Conservation (phyloP, 2,113 vertebrate genomes). For the Xiphias gladius region DNA sequence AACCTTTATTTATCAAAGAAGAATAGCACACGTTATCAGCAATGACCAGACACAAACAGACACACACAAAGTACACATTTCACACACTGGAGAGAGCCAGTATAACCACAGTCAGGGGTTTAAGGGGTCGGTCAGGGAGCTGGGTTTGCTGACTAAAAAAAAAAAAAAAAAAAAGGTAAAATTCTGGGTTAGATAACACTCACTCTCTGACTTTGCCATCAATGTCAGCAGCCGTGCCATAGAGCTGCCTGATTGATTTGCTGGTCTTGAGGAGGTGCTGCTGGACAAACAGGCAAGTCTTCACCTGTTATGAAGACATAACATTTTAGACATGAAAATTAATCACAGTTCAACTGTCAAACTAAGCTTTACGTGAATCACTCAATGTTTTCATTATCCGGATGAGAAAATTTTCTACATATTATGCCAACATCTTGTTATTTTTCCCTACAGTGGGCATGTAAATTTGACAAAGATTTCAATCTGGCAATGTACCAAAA, state of each 20-base stretch:
- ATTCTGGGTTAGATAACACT: conserved; percentile 57
- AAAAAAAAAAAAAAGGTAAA: neutral
- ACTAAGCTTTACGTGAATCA: neutral
- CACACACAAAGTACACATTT: neutral
- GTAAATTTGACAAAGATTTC: neutral
- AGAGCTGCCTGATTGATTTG: conserved; percentile 87
- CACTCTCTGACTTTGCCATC: conserved; percentile 94
- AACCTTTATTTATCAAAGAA: neutral
- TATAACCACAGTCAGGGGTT: neutral
- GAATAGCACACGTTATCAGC: neutral
- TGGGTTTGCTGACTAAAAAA: neutral
- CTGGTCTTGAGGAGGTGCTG: conserved; percentile 89
- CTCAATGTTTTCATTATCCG: neutral
- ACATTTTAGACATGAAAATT: neutral
- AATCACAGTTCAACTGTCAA: neutral
- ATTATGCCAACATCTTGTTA: neutral
- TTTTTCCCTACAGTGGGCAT: neutral
- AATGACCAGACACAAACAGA: conserved; percentile 2
- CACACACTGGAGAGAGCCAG: neutral
- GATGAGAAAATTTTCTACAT: neutral
- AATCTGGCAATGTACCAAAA: neutral
- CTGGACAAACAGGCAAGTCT: conserved; percentile 80
- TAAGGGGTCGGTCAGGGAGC: neutral
- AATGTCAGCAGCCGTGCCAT: conserved; percentile 77
- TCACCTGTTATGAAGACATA: conserved; percentile 73